Percentiles rank a stretch among this genome's conserved stretches.
Conservation (phyloP, 2,113 vertebrate genomes). For the Odontesthes bonariensis region DNA sequence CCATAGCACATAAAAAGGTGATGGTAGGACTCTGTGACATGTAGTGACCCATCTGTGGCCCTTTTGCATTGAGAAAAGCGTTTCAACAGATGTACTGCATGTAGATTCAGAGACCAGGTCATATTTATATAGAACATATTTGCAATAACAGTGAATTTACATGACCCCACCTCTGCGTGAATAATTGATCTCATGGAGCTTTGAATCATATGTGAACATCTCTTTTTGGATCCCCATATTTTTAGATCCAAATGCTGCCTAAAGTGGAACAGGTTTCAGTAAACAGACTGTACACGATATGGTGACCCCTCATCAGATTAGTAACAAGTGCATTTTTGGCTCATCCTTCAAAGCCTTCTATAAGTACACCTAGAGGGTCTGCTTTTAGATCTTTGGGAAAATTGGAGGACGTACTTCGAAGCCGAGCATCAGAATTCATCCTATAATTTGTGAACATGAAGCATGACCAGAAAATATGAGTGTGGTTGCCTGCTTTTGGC, state of each 20-base stretch:
- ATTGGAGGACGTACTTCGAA: neutral
- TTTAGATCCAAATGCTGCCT: neutral
- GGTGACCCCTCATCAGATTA: neutral
- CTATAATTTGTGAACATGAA: neutral
- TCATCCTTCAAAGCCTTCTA: neutral
- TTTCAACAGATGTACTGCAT: no score
- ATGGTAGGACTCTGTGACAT: no score
- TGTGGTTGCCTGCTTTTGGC: no score
- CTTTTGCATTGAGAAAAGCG: no score
- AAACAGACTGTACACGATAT: neutral
- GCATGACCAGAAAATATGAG: neutral
- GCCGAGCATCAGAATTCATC: neutral
- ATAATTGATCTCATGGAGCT: no score
- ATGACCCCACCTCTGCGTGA: no score
- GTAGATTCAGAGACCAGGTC: no score
- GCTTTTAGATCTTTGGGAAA: conserved; percentile 13
- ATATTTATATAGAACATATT: neutral
- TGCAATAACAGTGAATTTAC: neutral
- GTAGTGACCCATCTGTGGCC: no score
- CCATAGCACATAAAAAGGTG: no score
- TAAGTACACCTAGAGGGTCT: neutral
- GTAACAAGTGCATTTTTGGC: neutral
- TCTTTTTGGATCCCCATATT: neutral
- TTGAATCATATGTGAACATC: neutral
- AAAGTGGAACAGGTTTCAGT: neutral